Evolutionary conservation across 2,797 vertebrate species (phyloP), one percentile per base, ranked within the genome.

Genomic region (Brachymystax lenok): DNA sequence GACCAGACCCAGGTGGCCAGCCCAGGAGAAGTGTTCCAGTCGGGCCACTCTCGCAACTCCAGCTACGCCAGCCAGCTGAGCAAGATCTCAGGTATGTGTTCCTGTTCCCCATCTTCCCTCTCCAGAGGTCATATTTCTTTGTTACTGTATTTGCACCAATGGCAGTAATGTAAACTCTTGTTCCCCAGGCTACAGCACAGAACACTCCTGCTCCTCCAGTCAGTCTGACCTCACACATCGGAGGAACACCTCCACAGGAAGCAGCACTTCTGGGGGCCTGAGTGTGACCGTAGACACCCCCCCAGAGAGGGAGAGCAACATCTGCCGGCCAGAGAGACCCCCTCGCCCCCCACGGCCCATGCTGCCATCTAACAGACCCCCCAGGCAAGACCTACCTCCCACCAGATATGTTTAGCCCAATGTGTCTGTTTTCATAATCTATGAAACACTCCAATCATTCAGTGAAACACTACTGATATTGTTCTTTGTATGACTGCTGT

Each of bases 11-110:
- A 92, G 71, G 2, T 21, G n/a, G 92, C 93, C 21, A 92, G 94
- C 82, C 92, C 94, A 0, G 95, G 95, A 79, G 97, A 99, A 71
- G 88, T 92, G 4, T 98, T 98, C 88, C 97, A 96, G 90, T 97
- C 95, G 0, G 97, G 97, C 69, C 98, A 99, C 86, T 99, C 97
- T 0, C 95, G 97, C 17, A 99, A 97, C 94, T 98, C 98, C 75
- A 99, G 98, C 91, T 98, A 98, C 0, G 96, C 97, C 92, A 99
- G 98, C 90, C 98, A 98, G 92, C 97, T 98, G 80, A 99, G 97
- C 93, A 97, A 94, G 85, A 95, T 97, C 83, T 99, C 97, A 12
- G 97, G 98, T 61, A n/a, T 61, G 16, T 61, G n/a, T 61, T 61
- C 56, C n/a, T 61, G 56, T 61, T 61, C 6, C n/a, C 56, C n/a